Evolutionary conservation across 1,140 invertebrate genomes (phyloP).

Genomic region (Dendroctonus ponderosae): DNA sequence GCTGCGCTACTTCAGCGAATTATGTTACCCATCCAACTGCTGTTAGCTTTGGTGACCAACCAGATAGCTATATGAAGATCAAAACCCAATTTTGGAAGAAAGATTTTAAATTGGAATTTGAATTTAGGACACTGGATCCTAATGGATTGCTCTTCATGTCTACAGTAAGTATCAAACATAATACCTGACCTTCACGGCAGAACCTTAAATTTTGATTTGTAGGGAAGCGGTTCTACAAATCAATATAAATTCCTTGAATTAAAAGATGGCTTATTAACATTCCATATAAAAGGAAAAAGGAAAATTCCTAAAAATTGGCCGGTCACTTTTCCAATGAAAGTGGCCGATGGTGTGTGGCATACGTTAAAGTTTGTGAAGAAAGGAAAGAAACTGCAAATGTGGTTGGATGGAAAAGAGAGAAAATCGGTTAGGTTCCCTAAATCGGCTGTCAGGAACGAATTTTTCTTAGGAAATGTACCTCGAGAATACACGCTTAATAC

Average conservation of each 20-base stretch:
- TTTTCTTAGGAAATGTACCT: conserved; percentile 79
- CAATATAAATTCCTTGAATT: conserved; percentile 74
- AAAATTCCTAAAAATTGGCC: conserved; percentile 62
- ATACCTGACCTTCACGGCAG: too few species aligned
- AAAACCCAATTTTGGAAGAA: conserved; percentile 65
- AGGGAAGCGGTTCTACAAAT: conserved; percentile 57
- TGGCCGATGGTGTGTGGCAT: conserved; percentile 86
- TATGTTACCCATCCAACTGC: conserved; percentile 76
- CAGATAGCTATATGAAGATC: conserved; percentile 72
- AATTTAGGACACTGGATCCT: conserved; percentile 82
- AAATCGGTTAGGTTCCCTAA: conserved; percentile 66
- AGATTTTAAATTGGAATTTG: conserved; percentile 74
- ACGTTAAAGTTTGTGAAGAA: conserved; percentile 59
- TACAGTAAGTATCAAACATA: conserved; percentile 54
- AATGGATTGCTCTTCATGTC: conserved; percentile 79
- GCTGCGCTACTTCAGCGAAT: conserved; percentile 63
- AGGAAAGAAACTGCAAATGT: conserved; percentile 61
- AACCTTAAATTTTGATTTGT: conserved; percentile 28
- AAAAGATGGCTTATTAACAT: conserved; percentile 66
- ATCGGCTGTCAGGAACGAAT: conserved; percentile 65
- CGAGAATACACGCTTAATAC: conserved; percentile 46
- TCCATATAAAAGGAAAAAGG: conserved; percentile 66
- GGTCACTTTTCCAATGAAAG: conserved; percentile 49
- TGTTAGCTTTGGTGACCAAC: conserved; percentile 80
- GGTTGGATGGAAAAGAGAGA: conserved; percentile 64